Conservation (phyloP, 2,797 vertebrate genomes). For the Rachycentron canadum region DNA sequence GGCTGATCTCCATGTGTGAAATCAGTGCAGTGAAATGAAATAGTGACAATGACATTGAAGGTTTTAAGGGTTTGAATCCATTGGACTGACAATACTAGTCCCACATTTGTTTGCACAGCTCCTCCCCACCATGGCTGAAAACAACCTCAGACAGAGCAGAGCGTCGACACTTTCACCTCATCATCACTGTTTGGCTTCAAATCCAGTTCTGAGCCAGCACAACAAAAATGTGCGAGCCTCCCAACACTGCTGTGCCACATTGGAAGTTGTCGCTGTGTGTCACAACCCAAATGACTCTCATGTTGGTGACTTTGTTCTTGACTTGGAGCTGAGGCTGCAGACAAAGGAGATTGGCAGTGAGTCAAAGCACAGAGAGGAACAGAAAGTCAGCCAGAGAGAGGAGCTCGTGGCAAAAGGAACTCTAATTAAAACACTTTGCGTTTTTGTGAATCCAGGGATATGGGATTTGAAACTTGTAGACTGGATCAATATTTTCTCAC, state of each 20-base stretch:
- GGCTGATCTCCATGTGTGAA: too few relatives aligned
- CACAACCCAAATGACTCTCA: conserved; percentile 50
- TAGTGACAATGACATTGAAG: not conserved
- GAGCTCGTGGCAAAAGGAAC: conserved; percentile 52
- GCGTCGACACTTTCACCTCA: conserved; percentile 35
- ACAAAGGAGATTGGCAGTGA: conserved; percentile 52
- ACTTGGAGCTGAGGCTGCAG: conserved; percentile 55
- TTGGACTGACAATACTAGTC: not conserved
- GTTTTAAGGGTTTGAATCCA: not conserved
- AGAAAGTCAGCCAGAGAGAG: not conserved
- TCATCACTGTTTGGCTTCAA: conserved; percentile 30
- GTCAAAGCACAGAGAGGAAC: conserved; percentile 43
- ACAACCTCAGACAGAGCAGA: conserved; percentile 14
- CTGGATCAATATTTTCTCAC: conserved; percentile 75
- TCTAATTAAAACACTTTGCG: conserved; percentile 75
- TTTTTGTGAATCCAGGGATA: conserved; percentile 35
- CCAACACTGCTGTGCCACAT: conserved; percentile 18
- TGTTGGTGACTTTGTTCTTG: conserved; percentile 62
- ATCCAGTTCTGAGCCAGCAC: conserved; percentile 42
- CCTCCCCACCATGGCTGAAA: not conserved
- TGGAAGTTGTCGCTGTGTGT: conserved; percentile 21
- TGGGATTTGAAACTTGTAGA: conserved; percentile 61
- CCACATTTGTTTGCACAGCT: not conserved
- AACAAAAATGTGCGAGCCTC: conserved; percentile 11
- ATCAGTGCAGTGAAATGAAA: not conserved